A percentile compares a stretch with the other conserved stretches of the same genome.
phyloP scores from a whole-genome alignment of 1,140 invertebrate genomes.

The Rhagoletis pomonella region DNA sequence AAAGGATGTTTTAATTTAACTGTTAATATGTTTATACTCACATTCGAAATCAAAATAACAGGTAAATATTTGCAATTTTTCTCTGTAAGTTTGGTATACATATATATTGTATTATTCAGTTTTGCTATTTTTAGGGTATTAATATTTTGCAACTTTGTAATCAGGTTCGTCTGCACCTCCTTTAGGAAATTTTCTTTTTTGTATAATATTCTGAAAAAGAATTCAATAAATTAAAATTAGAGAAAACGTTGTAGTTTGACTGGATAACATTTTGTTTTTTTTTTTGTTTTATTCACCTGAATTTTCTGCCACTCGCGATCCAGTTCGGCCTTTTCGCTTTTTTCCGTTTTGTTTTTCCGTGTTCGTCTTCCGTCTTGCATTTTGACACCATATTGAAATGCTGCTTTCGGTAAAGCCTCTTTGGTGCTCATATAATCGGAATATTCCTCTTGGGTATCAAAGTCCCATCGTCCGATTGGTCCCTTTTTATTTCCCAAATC shows the following conservation, averaged over 20 bases:
- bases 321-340: slow-evolving; percentile 96
- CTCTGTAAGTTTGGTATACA: neutral
- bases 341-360: slow-evolving; percentile 90
- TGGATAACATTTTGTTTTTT: neutral
- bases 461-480: slow-evolving; percentile 91
- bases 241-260: slow-evolving; percentile 32
- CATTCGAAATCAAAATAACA: slow-evolving; percentile 23
- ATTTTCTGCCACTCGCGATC: slow-evolving; percentile 99
- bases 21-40: slow-evolving; percentile 3
- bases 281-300: slow-evolving; percentile 75
- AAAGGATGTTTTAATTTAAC: neutral
- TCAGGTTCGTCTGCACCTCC: slow-evolving; percentile 75
- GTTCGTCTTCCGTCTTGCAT: slow-evolving; percentile 98
- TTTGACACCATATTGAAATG: slow-evolving; percentile 99
- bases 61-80: slow-evolving; percentile 15
- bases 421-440: slow-evolving; percentile 98
- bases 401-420: slow-evolving; percentile 98
- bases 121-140: slow-evolving; percentile 54
- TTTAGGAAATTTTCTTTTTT: slow-evolving; percentile 77
- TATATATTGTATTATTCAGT: neutral
- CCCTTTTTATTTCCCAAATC: slow-evolving; percentile 83
- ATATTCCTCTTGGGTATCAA: slow-evolving; percentile 98
- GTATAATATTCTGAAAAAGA: slow-evolving; percentile 80
- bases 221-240: slow-evolving; percentile 59
- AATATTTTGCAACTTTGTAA: slow-evolving; percentile 77